Conservation (phyloP, 2,797 vertebrate species). For the Petrocephalus sullivani region DNA sequence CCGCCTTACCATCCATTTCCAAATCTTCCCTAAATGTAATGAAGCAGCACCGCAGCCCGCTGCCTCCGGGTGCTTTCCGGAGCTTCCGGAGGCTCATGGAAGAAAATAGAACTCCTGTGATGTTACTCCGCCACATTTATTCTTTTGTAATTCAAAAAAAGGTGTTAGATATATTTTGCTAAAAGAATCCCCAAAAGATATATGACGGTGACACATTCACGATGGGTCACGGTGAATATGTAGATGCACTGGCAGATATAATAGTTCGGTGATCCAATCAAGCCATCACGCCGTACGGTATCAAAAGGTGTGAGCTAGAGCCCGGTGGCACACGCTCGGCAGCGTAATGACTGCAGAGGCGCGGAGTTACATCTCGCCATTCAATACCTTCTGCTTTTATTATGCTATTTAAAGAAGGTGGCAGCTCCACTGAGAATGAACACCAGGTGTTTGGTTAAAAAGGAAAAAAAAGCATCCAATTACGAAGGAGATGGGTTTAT, state of each 20-base stretch:
- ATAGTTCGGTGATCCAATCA: not conserved
- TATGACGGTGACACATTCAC: not conserved
- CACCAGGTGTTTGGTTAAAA: constrained; percentile 6
- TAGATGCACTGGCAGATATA: not conserved
- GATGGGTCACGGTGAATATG: not conserved
- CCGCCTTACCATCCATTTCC: not conserved
- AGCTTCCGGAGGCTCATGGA: not conserved
- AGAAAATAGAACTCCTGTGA: not conserved
- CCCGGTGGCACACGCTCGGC: not conserved
- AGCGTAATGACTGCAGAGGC: not conserved
- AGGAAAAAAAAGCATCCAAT: not conserved
- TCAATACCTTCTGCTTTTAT: constrained; percentile 11
- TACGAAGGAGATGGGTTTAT: not conserved
- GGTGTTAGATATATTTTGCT: not conserved
- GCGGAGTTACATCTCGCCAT: not conserved
- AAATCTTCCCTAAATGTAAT: not conserved
- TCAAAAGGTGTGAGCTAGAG: not conserved
- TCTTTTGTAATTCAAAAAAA: not conserved
- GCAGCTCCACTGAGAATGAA: not conserved
- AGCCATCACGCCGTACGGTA: not conserved
- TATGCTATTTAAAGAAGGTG: not conserved
- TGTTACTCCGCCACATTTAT: not conserved
- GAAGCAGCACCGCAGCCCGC: not conserved
- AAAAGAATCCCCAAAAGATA: not conserved
- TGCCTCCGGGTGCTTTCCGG: not conserved